Percentiles rank a stretch among this genome's conserved stretches.
These are phyloP conservation scores for Sceloporus tristichus DNA, from an alignment of 2,113 vertebrate genomes.

Conservation along the genomic window DNA sequence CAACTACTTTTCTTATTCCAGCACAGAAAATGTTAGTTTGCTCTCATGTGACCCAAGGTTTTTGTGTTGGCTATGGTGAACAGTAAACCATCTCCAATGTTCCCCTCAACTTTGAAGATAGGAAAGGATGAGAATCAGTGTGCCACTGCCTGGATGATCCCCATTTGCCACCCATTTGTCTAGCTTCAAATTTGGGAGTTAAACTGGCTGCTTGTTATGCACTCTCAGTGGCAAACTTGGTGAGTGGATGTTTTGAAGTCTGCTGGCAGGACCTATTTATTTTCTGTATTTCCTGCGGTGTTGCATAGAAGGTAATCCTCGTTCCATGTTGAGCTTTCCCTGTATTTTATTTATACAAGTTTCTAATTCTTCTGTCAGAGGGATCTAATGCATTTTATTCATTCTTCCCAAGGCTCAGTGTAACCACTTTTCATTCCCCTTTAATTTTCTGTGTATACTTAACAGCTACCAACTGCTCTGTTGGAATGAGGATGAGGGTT, in stretches of 20 bases:
- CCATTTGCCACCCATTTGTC: neutral
- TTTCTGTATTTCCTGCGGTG: neutral
- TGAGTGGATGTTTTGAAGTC: neutral
- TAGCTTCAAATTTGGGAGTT: neutral
- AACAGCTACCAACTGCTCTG: conserved; percentile 65
- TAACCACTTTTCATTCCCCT: conserved; percentile 60
- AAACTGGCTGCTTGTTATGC: neutral
- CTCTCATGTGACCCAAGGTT: neutral
- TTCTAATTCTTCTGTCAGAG: conserved; percentile 62
- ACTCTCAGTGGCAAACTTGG: neutral
- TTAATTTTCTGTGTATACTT: conserved; percentile 64
- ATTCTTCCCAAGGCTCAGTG: conserved; percentile 66
- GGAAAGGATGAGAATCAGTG: neutral
- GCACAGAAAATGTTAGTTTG: neutral
- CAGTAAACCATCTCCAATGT: neutral
- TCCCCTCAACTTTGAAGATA: neutral
- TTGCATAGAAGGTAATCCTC: neutral
- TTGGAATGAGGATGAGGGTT: conserved; percentile 54
- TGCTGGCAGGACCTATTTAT: neutral
- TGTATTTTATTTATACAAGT: conserved; percentile 67
- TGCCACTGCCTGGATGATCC: neutral
- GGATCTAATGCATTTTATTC: conserved; percentile 67
- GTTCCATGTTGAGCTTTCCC: conserved; percentile 24
- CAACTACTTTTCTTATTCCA: neutral
- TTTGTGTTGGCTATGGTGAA: neutral